phyloP scores from a whole-genome alignment of 2,797 vertebrate species.

The Accipiter fasciatus region DNA sequence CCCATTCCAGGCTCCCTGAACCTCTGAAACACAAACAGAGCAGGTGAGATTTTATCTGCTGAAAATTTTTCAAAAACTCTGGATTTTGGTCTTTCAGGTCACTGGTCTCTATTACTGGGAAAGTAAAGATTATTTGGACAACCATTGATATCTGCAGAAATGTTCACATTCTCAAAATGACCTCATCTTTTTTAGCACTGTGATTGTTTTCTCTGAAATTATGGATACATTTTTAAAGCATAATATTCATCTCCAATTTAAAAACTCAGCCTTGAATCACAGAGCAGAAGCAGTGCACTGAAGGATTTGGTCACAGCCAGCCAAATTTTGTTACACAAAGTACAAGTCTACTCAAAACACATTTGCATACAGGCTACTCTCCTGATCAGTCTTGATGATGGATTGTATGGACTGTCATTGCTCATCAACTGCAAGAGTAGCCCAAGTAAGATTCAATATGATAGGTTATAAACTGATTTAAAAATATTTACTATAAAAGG shows the following conservation, averaged over 20 bases:
- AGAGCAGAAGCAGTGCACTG: not conserved
- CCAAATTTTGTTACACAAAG: not conserved
- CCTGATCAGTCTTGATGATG: not conserved
- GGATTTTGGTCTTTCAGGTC: not conserved
- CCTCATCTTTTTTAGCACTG: not conserved
- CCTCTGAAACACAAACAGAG: conserved; percentile 2
- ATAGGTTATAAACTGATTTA: not conserved
- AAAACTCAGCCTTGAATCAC: not conserved
- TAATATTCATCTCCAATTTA: not conserved
- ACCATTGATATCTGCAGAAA: not conserved
- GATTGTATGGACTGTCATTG: not conserved
- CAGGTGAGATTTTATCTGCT: conserved; percentile 35
- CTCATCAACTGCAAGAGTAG: not conserved
- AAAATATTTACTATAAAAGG: conserved; percentile 48
- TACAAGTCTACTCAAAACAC: not conserved
- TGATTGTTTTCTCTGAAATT: not conserved
- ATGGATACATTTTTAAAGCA: not conserved
- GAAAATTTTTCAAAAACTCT: not conserved
- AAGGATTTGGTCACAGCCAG: not conserved
- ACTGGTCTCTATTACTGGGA: not conserved
- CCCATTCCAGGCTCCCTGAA: not conserved
- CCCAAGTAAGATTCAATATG: not conserved
- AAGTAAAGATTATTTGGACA: not conserved
- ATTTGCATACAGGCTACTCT: not conserved
- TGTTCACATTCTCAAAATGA: not conserved